Base-by-base conservation (phyloP, 2,888 invertebrate genomes). In the Oxycera nigricornis region DNA sequence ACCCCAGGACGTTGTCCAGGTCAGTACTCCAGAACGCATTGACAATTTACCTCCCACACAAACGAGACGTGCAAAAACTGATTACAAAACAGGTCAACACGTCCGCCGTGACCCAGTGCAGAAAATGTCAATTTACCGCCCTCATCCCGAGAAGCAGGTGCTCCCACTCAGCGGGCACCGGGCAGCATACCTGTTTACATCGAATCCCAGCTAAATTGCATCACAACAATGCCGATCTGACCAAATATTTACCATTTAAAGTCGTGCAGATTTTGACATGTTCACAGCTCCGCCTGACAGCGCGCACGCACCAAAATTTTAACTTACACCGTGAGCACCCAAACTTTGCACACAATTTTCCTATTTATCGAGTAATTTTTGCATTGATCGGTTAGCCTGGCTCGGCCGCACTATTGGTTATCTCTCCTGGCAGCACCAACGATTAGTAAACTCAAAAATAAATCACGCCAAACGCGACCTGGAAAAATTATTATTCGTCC, bases 181-280 rank as follows among this genome's bases (percentile, higher is more conserved):
- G 14, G 17, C 11, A 46, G 11, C 46, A 46, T 17, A 46, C 6
- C 11, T 46, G 4, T 46, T 46, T 14, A 3, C 14, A 46, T 46
- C 17, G 6, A 46, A n/a, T 7, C 6, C 46, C 46, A 14, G 11
- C 11, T n/a, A 35, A 46, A 14, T 46, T 11, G 46, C 46, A 46
- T 2, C 39, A 41, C 20, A 41, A 39, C 22, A 65, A 41, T 17
- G 1, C 7, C 7, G 4, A 1, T 3, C 26, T 9, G 1, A 41
- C 3, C 3, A 31, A 55, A 70, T 55, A 70, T 55, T 70, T 70
- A 70, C 70, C 70, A 70, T 70, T 70, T 52, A 70, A 35, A 31
- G 55, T 52, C 52, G 30, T 28, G 31, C 28, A 7, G n/a, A n/a
- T 2, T 70, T 70, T 70, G 70, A 70, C 70, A 55, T 70, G 30